A percentile compares a stretch with the other conserved stretches of the same genome.
Conservation (phyloP, 2,888 invertebrate species). For the Phortica magna region DNA sequence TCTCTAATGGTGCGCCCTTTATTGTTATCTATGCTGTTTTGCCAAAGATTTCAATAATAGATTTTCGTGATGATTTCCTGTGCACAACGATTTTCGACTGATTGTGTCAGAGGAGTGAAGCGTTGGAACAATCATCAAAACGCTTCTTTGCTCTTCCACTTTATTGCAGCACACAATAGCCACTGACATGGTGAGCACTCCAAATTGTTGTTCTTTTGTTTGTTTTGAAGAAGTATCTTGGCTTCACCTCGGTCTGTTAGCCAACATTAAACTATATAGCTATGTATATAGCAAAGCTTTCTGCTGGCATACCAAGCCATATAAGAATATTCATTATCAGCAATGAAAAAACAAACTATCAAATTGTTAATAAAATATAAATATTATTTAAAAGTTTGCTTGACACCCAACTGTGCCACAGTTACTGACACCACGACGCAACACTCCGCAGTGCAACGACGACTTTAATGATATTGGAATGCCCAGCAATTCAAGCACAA, state of each 20-base stretch:
- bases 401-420: too few relatives aligned
- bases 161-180: too few relatives aligned
- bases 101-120: slow-evolving; percentile 48
- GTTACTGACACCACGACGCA: too few relatives aligned
- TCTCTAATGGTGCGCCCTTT: slow-evolving; percentile 29
- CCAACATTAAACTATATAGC: too few relatives aligned
- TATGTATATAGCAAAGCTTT: too few relatives aligned
- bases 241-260: too few relatives aligned
- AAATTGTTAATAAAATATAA: too few relatives aligned
- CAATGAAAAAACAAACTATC: too few relatives aligned
- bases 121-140: slow-evolving; percentile 49
- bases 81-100: slow-evolving; percentile 45
- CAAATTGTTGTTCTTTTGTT: not conserved
- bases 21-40: not conserved
- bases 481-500: not conserved
- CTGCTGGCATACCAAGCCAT: too few relatives aligned
- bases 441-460: not conserved
- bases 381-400: too few relatives aligned
- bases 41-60: slow-evolving; percentile 71
- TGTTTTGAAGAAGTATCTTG: not conserved
- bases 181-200: not conserved
- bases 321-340: too few relatives aligned
- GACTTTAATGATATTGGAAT: not conserved
- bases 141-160: slow-evolving; percentile 57
- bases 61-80: slow-evolving; percentile 70